Conservation (phyloP, 2,113 vertebrate species). For the Carassius gibelio region DNA sequence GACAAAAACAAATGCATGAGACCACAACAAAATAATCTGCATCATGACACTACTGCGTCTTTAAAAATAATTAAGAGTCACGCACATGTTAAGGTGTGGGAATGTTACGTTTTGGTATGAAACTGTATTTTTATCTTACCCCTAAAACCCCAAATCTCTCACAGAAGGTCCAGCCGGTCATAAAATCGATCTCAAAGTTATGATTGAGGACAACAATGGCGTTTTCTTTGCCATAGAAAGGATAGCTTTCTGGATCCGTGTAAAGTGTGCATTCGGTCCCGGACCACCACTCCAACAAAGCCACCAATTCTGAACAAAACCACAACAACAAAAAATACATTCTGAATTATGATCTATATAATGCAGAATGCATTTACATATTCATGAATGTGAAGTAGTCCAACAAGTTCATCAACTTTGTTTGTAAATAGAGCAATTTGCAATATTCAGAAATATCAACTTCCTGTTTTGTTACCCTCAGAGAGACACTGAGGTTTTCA, state of each 20-base stretch:
- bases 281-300: constrained; percentile 96
- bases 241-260: constrained; percentile 82
- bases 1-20: too few species aligned
- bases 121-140: constrained; percentile 75
- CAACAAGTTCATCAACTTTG: background rate
- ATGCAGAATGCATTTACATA: constrained; percentile 19
- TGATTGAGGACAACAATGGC: constrained; percentile 96
- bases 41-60: background rate
- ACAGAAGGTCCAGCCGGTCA: constrained; percentile 94
- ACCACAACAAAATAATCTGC: too few species aligned
- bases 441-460: background rate
- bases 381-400: background rate
- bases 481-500: background rate
- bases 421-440: background rate
- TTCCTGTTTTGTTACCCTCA: constrained; percentile 43
- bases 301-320: constrained; percentile 87
- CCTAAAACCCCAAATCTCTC: constrained; percentile 92
- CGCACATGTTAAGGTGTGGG: background rate
- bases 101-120: background rate
- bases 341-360: background rate
- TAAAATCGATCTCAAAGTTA: constrained; percentile 95
- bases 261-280: constrained; percentile 89
- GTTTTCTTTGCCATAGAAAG: constrained; percentile 86
- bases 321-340: constrained; percentile 18
- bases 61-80: background rate